Base-by-base conservation (phyloP, 2,888 invertebrate species). In the Pyrgus malvae region DNA sequence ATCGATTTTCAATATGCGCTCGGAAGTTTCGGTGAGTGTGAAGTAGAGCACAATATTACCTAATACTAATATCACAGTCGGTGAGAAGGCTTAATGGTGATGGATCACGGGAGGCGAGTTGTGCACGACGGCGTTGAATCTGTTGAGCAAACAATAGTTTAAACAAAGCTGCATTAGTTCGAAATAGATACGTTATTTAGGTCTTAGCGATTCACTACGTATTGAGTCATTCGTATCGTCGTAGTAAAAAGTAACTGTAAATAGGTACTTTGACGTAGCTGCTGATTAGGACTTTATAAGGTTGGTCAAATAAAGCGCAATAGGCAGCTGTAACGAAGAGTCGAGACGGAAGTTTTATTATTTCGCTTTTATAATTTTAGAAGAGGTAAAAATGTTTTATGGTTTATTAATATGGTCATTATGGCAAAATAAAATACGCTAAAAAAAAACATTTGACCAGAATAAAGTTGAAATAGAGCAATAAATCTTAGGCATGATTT, bases 91-190 rank as follows among this genome's bases (percentile, higher is more conserved):
- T 66, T 87, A 90, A 84, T 90, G 89, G 69, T 89, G 87, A 76
- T 87, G 86, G 76, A 86, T 84, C 63, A 87, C 85, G 51, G 89
- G 89, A 53, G 89, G 87, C 27, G 88, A 72, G 80, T 90, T 89
- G 80, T 88, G 89, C 46, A 90, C 90, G 62, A 90, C 74, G 41
- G 91, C 91, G 79, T 90, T 89, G 82, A 91, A 91, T 69, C 91
- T 90, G 85, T 67, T 60, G 68, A 67, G 59, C 74, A 72, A 74
- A 72, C 58, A 65, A 69, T 62, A n/a, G 59, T 45, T 54, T 48
- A 55, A 55, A 35, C 23, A 19, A 42, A 27, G 42, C 16, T 25
- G 12, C 23, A 42, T 42, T 38, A 38, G 38, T 19, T 21, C 37
- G 16, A 37, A 17, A 37, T 38, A 41, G 2, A 29, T 6, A 41